These are phyloP conservation scores for Maniola hyperantus DNA, from an alignment of 2,888 invertebrate genomes.

Conservation along the genomic window DNA sequence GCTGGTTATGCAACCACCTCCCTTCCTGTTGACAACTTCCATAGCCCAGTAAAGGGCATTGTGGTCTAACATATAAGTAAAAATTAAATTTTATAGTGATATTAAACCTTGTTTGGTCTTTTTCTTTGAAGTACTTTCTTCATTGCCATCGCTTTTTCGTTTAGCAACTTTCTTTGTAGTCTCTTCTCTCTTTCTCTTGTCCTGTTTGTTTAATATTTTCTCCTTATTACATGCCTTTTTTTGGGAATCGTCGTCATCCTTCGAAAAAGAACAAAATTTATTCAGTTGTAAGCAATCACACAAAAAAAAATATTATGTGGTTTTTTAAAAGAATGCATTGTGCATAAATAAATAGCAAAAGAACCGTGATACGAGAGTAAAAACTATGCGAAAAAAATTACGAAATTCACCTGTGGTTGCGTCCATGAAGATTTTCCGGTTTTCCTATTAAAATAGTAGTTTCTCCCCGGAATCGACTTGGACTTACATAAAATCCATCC, in stretches of 20 bases:
- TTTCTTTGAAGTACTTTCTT: slow-evolving; percentile 50
- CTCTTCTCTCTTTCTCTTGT: slow-evolving; percentile 56
- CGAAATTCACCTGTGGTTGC: slow-evolving; percentile 69
- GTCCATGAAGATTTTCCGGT: slow-evolving; percentile 77
- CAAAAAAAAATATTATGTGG: background rate
- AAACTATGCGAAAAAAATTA: slow-evolving; percentile 43
- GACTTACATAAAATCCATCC: slow-evolving; percentile 75
- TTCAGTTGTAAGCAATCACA: background rate
- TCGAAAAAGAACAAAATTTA: slow-evolving; percentile 42
- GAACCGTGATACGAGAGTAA: background rate
- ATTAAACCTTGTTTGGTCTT: slow-evolving; percentile 60
- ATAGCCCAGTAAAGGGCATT: no score
- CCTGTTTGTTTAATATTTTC: slow-evolving; percentile 47
- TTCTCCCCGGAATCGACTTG: slow-evolving; percentile 71
- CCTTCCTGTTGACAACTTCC: no score
- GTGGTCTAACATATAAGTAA: background rate
- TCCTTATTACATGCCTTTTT: slow-evolving; percentile 54
- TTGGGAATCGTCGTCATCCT: slow-evolving; percentile 56
- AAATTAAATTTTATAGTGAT: background rate
- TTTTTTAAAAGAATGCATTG: background rate
- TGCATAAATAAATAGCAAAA: background rate
- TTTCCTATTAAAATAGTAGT: slow-evolving; percentile 75
- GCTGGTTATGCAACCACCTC: no score
- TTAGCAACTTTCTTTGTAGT: slow-evolving; percentile 56
- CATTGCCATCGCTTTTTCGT: slow-evolving; percentile 61